These are phyloP conservation scores for Rapana venosa DNA, from an alignment of 2,888 invertebrate species.

Conservation along the genomic window DNA sequence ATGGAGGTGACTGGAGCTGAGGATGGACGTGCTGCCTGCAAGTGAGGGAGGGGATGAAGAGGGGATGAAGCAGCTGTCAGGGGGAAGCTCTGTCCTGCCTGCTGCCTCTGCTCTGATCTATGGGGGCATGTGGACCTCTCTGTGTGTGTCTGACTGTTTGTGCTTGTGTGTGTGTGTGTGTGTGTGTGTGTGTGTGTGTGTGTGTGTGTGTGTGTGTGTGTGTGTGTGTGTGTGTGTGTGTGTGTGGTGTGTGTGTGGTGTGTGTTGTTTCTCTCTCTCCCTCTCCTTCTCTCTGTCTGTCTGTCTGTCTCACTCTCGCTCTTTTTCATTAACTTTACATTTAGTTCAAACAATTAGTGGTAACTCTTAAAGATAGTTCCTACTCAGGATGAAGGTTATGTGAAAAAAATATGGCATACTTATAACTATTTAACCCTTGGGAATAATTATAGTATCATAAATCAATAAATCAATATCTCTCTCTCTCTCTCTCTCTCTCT, in stretches of 20 bases:
- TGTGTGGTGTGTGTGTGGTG: not conserved
- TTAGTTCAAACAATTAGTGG: no score
- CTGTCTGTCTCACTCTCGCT: not conserved
- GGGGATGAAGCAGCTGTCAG: accelerated
- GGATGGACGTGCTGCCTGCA: not conserved
- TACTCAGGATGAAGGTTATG: no score
- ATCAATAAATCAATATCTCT: not conserved
- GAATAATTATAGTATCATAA: no score
- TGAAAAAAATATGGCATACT: no score
- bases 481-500: not conserved
- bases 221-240: not conserved
- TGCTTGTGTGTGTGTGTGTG: not conserved
- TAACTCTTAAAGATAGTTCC: no score
- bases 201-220: not conserved
- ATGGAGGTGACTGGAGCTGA: not conserved
- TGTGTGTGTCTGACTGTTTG: not conserved
- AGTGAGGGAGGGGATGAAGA: not conserved
- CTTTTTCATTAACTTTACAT: not conserved
- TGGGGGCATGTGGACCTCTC: not conserved
- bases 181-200: not conserved
- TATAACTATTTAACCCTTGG: not conserved
- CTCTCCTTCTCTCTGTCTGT: not conserved
- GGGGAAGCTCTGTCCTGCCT: no score
- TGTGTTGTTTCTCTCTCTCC: not conserved
- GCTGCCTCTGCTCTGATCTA: no score